A percentile compares a stretch with the other conserved stretches of the same genome.
Evolutionary conservation across 2,797 vertebrate genomes (phyloP).

Genomic region (Aulostomus chinensis): DNA sequence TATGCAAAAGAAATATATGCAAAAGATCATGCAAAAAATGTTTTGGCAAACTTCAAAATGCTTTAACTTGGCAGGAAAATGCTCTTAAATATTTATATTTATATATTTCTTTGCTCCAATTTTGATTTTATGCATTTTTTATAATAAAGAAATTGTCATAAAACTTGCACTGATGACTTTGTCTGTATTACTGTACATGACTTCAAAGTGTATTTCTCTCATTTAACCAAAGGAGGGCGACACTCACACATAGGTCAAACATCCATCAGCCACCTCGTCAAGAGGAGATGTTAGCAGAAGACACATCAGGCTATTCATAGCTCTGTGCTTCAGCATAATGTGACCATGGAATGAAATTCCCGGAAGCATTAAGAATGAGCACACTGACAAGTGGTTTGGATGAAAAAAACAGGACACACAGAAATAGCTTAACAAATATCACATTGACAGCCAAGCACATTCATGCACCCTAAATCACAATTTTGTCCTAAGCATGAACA

Average conservation of each 20-base stretch:
- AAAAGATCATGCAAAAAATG: constrained; percentile 50
- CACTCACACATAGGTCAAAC: constrained; percentile 34
- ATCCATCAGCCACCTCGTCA: constrained; percentile 5
- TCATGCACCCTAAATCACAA: constrained; percentile 16
- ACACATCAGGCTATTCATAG: constrained; percentile 22
- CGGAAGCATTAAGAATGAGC: constrained; percentile 38
- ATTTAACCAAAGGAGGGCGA: constrained; percentile 55
- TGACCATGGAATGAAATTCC: constrained; percentile 30
- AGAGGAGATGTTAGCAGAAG: constrained; percentile 8
- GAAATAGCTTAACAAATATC: constrained; percentile 30
- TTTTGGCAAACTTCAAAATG: constrained; percentile 29
- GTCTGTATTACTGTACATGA: constrained; percentile 9
- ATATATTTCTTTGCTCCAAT: constrained; percentile 66
- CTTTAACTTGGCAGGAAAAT: constrained; percentile 25
- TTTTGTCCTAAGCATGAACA: constrained; percentile 36
- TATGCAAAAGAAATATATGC: constrained; percentile 61
- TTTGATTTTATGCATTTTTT: constrained; percentile 70
- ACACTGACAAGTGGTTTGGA: constrained; percentile 20
- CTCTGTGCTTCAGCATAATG: constrained; percentile 7
- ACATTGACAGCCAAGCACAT: constrained; percentile 15
- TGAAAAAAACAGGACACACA: constrained; percentile 24
- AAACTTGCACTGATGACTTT: constrained; percentile 38
- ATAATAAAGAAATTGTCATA: constrained; percentile 72
- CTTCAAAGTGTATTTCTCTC: constrained; percentile 36
- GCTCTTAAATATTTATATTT: constrained; percentile 67